A percentile compares a stretch with the other conserved stretches of the same genome.
Evolutionary conservation across 2,888 invertebrate genomes (phyloP).

Genomic region (Chloroclystis v-ata): DNA sequence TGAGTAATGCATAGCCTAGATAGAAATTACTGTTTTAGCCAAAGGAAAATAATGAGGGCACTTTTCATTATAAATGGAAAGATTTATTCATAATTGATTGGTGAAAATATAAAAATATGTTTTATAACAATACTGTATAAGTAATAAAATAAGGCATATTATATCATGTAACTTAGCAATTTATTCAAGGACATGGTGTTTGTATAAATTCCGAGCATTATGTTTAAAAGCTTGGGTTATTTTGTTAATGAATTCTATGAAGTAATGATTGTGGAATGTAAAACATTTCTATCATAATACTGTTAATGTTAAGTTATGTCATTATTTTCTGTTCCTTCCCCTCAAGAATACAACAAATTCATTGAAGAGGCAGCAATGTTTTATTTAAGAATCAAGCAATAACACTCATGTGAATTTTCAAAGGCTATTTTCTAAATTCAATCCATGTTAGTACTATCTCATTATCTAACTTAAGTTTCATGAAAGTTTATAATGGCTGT

Average conservation of each 20-base stretch:
- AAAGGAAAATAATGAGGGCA: slow-evolving; percentile 36
- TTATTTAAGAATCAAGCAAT: slow-evolving; percentile 2
- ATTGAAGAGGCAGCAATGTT: not conserved
- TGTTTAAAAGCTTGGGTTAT: too few species aligned
- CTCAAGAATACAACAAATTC: slow-evolving; percentile 6
- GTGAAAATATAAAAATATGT: slow-evolving; percentile 59
- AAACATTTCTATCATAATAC: slow-evolving; percentile 22
- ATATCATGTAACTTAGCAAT: slow-evolving; percentile 55
- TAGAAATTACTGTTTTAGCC: too few species aligned
- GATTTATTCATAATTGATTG: slow-evolving; percentile 62
- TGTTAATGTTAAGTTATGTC: slow-evolving; percentile 17
- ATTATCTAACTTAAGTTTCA: slow-evolving; percentile 7
- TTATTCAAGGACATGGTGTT: slow-evolving; percentile 21
- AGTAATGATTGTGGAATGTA: slow-evolving; percentile 64
- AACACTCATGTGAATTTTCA: slow-evolving; percentile 55
- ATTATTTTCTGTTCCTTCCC: slow-evolving; percentile 15
- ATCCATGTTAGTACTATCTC: slow-evolving; percentile 35
- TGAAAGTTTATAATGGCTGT: not conserved
- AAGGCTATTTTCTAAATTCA: slow-evolving; percentile 53
- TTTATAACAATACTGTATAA: slow-evolving; percentile 42
- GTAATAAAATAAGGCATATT: slow-evolving; percentile 57
- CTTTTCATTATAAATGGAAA: slow-evolving; percentile 58
- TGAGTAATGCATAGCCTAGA: too few species aligned
- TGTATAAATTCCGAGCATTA: slow-evolving; percentile 3
- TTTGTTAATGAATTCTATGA: slow-evolving; percentile 23